Percentiles rank a stretch among this genome's conserved stretches.
Evolutionary conservation across 2,888 invertebrate species (phyloP).

Genomic region (Vandiemenella viatica): DNA sequence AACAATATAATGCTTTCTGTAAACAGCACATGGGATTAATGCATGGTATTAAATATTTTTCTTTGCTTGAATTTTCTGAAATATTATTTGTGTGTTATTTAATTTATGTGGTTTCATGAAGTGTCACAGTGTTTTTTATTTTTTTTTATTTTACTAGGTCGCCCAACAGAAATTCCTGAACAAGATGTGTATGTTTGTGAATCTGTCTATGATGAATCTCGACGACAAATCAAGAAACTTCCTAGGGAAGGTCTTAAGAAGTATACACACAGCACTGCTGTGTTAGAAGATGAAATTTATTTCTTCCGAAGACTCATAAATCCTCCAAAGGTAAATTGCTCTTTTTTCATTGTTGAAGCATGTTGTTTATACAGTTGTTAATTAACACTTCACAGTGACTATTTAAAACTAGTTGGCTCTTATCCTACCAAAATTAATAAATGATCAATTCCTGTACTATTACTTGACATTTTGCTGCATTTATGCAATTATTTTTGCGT

Average conservation of each 20-base stretch:
- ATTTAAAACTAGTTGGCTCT: background rate
- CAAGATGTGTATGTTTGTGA: constrained; percentile 86
- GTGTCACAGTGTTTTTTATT: no score
- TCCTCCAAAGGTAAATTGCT: constrained; percentile 45
- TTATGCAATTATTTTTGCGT: no score
- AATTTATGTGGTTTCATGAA: no score
- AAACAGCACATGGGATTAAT: no score
- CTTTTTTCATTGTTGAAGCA: no score
- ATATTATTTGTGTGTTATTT: no score
- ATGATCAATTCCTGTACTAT: background rate
- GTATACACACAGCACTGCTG: constrained; percentile 63
- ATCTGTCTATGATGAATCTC: constrained; percentile 78
- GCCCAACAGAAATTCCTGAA: constrained; percentile 87
- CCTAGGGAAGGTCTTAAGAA: constrained; percentile 57
- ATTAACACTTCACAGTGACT: no score
- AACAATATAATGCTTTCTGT: no score
- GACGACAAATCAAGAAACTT: constrained; percentile 58
- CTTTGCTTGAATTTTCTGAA: no score
- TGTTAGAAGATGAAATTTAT: constrained; percentile 86
- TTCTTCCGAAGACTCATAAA: constrained; percentile 58
- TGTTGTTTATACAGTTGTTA: background rate
- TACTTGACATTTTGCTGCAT: no score
- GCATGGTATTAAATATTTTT: no score
- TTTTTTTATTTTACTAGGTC: constrained; percentile 39
- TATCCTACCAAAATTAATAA: background rate